phyloP scores from a whole-genome alignment of 2,888 invertebrate genomes.

The Malthinus seriepunctatus region DNA sequence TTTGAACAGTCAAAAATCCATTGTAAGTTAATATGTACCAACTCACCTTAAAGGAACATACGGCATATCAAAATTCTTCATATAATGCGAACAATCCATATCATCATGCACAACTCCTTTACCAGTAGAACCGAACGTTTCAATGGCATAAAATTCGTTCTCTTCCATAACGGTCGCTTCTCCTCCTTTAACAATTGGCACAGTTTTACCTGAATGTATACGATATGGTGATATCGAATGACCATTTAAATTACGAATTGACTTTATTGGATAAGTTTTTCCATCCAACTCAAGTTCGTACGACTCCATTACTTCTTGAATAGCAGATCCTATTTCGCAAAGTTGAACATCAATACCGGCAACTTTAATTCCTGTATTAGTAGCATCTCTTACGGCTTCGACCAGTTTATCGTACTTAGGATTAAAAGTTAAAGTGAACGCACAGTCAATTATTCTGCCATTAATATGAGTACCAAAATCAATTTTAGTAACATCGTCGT shows the following conservation, averaged over 20 bases:
- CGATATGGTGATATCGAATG: slow-evolving; percentile 99
- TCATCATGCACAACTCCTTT: slow-evolving; percentile 95
- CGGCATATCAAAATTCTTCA: slow-evolving; percentile 96
- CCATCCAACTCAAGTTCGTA: slow-evolving; percentile 98
- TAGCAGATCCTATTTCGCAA: slow-evolving; percentile 94
- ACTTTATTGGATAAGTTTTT: slow-evolving; percentile 93
- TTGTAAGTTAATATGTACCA: not conserved
- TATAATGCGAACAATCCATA: slow-evolving; percentile 99
- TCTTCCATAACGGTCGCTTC: slow-evolving; percentile 99
- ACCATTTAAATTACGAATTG: slow-evolving; percentile 97
- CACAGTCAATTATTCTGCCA: slow-evolving; percentile 98
- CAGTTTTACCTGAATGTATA: slow-evolving; percentile 97
- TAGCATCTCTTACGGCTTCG: slow-evolving; percentile 96
- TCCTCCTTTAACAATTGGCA: slow-evolving; percentile 98
- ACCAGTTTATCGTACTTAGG: slow-evolving; percentile 92
- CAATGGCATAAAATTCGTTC: slow-evolving; percentile 98
- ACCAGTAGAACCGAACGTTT: slow-evolving; percentile 99
- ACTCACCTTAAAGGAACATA: slow-evolving; percentile 85
- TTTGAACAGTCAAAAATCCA: too few relatives aligned
- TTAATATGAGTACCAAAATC: slow-evolving; percentile 99
- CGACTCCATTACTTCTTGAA: slow-evolving; percentile 99
- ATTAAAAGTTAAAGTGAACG: slow-evolving; percentile 96
- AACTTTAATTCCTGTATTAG: slow-evolving; percentile 93
- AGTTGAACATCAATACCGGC: slow-evolving; percentile 88
- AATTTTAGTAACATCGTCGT: slow-evolving; percentile 98